Conservation (phyloP, 2,113 vertebrate species). For the Camelus dromedarius region DNA sequence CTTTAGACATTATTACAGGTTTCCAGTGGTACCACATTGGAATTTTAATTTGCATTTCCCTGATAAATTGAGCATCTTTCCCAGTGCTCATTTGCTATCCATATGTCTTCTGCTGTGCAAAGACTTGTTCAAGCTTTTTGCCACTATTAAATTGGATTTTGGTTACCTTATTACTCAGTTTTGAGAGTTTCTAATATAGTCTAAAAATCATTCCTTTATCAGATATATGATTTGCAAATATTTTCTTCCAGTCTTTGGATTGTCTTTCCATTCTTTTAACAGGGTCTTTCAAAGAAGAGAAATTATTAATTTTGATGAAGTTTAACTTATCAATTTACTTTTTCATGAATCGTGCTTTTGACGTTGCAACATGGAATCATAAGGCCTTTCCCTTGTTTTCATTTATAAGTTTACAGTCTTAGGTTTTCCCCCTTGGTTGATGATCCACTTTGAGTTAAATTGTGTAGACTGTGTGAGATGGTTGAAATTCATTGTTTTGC, state of each 20-base stretch:
- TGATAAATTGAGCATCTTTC: not conserved
- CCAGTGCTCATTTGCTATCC: not conserved
- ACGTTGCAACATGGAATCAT: not conserved
- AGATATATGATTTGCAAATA: not conserved
- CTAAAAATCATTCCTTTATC: not conserved
- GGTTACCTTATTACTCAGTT: not conserved
- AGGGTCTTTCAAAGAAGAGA: not conserved
- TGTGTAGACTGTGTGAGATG: not conserved
- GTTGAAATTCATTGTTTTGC: not conserved
- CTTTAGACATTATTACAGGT: not conserved
- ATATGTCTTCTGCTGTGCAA: not conserved
- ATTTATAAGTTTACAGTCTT: not conserved
- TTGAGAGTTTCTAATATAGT: not conserved
- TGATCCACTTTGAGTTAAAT: not conserved
- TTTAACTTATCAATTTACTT: not conserved
- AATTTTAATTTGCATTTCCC: not conserved
- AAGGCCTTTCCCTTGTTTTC: not conserved
- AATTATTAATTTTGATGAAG: not conserved
- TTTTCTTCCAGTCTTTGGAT: not conserved
- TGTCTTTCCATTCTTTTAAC: not conserved
- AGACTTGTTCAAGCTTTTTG: not conserved
- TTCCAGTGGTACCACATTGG: not conserved
- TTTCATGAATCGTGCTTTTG: not conserved
- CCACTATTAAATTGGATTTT: not conserved
- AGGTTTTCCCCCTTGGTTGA: not conserved